These are phyloP conservation scores for Epinephelus lanceolatus DNA, from an alignment of 2,113 vertebrate species.

Conservation along the genomic window DNA sequence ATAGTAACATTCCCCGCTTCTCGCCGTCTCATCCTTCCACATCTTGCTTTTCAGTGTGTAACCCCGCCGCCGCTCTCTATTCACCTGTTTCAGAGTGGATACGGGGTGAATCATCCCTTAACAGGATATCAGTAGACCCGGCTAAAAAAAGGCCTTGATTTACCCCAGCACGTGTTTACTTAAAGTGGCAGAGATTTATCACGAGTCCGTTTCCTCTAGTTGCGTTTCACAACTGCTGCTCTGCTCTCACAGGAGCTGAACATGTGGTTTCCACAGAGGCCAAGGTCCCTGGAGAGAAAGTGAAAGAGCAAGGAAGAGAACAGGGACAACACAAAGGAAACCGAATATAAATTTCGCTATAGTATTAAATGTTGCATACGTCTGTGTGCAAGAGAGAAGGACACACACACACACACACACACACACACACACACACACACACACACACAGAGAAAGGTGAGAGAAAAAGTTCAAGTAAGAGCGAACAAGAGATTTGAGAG, in stretches of 20 bases:
- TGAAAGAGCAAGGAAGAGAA: background rate
- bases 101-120: constrained; percentile 31
- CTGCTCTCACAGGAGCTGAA: constrained; percentile 4
- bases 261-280: background rate
- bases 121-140: constrained; percentile 19
- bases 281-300: background rate
- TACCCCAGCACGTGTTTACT: background rate
- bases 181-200: constrained; percentile 11
- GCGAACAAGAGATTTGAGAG: constrained; percentile 65
- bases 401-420: too few relatives aligned
- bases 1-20: constrained; percentile 7
- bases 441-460: constrained; percentile 21
- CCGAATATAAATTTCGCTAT: background rate
- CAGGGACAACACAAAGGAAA: background rate
- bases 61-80: constrained; percentile 3
- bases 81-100: constrained; percentile 31
- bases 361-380: background rate
- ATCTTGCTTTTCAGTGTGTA: constrained; percentile 16
- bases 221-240: constrained; percentile 8
- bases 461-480: constrained; percentile 50
- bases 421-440: too few relatives aligned
- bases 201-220: constrained; percentile 14
- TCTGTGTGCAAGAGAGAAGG: background rate
- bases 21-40: background rate
- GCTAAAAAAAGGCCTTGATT: constrained; percentile 11